Evolutionary conservation across 2,888 invertebrate species (phyloP).

Genomic region (Salticus scenicus): DNA sequence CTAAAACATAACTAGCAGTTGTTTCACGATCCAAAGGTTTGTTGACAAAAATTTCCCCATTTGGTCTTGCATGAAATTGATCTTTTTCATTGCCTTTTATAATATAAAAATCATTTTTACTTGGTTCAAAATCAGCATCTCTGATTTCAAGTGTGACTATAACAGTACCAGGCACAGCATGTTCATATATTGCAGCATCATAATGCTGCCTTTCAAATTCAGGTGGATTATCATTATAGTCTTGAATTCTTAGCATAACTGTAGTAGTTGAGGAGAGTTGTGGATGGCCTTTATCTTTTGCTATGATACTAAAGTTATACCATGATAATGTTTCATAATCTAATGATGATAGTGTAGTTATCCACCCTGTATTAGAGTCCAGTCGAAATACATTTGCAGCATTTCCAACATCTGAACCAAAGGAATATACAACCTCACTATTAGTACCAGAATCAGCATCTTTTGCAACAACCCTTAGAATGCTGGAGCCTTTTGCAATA

Average conservation of each 20-base stretch:
- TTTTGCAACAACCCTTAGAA: slow-evolving; percentile 84
- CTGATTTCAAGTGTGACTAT: slow-evolving; percentile 81
- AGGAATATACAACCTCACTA: slow-evolving; percentile 87
- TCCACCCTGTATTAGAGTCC: slow-evolving; percentile 91
- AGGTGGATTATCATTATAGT: slow-evolving; percentile 95
- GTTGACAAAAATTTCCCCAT: slow-evolving; percentile 90
- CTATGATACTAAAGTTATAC: slow-evolving; percentile 87
- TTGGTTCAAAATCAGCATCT: slow-evolving; percentile 77
- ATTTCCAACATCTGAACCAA: slow-evolving; percentile 61
- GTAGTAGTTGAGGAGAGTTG: slow-evolving; percentile 84
- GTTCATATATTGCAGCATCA: slow-evolving; percentile 81
- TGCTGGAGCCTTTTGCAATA: slow-evolving; percentile 84
- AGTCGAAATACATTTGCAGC: slow-evolving; percentile 85
- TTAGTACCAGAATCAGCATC: slow-evolving; percentile 87
- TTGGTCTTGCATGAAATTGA: slow-evolving; percentile 89
- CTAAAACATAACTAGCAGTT: slow-evolving; percentile 84
- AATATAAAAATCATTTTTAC: slow-evolving; percentile 81
- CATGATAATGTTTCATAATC: slow-evolving; percentile 86
- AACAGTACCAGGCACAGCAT: slow-evolving; percentile 86
- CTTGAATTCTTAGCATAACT: slow-evolving; percentile 86
- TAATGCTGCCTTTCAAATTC: slow-evolving; percentile 89
- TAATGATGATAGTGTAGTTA: slow-evolving; percentile 84
- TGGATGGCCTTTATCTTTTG: slow-evolving; percentile 85
- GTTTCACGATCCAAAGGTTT: slow-evolving; percentile 89
- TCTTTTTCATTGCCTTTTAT: slow-evolving; percentile 87